phyloP scores from a whole-genome alignment of 2,797 vertebrate species.

The Myotis pilosus region DNA sequence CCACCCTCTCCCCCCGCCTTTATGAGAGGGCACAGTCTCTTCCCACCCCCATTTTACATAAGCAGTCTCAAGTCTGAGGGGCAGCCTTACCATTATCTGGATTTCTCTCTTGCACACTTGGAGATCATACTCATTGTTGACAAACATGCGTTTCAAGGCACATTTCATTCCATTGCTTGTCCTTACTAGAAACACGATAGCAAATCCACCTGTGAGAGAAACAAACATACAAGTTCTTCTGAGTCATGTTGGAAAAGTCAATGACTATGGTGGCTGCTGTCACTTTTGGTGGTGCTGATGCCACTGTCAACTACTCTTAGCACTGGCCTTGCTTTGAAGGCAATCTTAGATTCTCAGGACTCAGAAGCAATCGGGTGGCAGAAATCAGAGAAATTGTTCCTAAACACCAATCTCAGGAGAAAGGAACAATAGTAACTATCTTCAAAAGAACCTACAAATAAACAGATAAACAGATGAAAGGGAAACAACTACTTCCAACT shows the following conservation, averaged over 20 bases:
- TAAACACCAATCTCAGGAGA: background rate
- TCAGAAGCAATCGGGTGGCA: background rate
- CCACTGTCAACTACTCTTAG: background rate
- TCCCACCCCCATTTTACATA: background rate
- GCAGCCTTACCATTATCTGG: slow-evolving; percentile 96
- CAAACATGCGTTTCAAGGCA: slow-evolving; percentile 98
- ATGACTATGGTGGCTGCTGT: background rate
- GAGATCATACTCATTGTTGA: slow-evolving; percentile 97
- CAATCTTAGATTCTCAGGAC: background rate
- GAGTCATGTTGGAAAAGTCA: background rate
- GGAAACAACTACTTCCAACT: background rate
- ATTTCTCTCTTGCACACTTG: slow-evolving; percentile 98
- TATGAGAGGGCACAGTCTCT: background rate
- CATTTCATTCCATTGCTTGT: slow-evolving; percentile 95
- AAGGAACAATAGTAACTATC: slow-evolving; percentile 6
- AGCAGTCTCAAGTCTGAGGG: background rate
- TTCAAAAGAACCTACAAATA: slow-evolving; percentile 15
- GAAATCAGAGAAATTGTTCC: background rate
- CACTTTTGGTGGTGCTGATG: background rate
- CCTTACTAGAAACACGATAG: slow-evolving; percentile 96
- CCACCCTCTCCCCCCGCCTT: background rate
- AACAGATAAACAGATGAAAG: background rate
- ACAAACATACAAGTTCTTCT: slow-evolving; percentile 54
- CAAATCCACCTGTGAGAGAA: slow-evolving; percentile 92
- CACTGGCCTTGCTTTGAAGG: background rate